Percentiles rank a stretch among this genome's conserved stretches.
Evolutionary conservation across 2,797 vertebrate species (phyloP).

Genomic region (Microctenopoma steveboyesi): DNA sequence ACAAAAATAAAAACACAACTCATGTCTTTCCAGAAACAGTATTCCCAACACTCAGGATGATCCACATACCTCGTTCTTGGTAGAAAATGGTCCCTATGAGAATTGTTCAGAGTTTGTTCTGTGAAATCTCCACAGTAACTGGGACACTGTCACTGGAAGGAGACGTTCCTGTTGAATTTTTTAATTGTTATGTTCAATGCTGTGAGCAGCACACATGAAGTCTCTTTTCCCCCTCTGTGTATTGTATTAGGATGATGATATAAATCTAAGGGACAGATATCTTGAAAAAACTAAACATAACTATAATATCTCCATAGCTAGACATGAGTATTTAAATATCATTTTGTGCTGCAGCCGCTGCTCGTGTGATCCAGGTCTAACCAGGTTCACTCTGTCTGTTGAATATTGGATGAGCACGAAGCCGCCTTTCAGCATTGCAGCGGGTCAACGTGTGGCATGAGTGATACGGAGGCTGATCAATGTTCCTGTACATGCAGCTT

Average conservation of each 20-base stretch:
- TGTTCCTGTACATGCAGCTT: constrained; percentile 52
- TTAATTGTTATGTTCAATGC: constrained; percentile 27
- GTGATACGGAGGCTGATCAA: constrained; percentile 45
- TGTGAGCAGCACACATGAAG: constrained; percentile 18
- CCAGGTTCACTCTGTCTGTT: constrained; percentile 30
- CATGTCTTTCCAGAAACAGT: constrained; percentile 20
- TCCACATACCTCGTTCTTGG: constrained; percentile 12
- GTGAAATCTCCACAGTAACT: constrained; percentile 34
- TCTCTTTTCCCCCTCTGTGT: neutral
- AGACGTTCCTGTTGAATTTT: constrained; percentile 45
- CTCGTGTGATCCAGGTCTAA: constrained; percentile 25
- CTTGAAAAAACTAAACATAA: neutral
- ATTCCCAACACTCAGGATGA: constrained; percentile 4
- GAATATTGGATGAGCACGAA: constrained; percentile 60
- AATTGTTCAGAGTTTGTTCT: constrained; percentile 32
- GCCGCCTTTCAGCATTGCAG: constrained; percentile 39
- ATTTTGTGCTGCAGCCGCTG: constrained; percentile 15
- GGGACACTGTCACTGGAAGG: constrained; percentile 33
- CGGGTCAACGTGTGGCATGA: constrained; percentile 53
- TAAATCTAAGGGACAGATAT: neutral
- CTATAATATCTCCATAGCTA: no score
- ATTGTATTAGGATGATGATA: neutral
- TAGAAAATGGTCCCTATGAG: constrained; percentile 19
- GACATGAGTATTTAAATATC: no score
- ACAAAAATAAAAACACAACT: neutral